Evolutionary conservation across 2,113 vertebrate genomes (phyloP).

Genomic region (Eonycteris spelaea): DNA sequence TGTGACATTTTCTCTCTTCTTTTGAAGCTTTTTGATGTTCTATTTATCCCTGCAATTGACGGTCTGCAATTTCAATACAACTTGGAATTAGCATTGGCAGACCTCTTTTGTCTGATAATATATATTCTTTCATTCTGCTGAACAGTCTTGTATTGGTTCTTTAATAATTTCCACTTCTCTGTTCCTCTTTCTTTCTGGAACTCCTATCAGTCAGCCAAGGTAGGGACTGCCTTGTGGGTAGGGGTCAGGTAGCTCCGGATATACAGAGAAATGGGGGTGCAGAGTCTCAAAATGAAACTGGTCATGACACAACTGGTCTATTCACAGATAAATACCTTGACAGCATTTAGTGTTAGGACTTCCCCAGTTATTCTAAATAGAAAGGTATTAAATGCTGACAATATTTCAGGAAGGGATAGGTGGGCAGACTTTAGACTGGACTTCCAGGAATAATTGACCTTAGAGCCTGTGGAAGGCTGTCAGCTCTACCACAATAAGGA

Average conservation of each 20-base stretch:
- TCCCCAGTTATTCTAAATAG: background rate
- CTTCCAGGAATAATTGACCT: background rate
- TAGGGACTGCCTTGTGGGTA: background rate
- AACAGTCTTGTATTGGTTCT: background rate
- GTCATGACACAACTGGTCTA: background rate
- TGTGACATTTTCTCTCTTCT: background rate
- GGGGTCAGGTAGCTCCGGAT: background rate
- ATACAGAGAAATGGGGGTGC: background rate
- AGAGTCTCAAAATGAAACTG: background rate
- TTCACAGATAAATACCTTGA: background rate
- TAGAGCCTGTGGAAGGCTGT: background rate
- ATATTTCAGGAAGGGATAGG: background rate
- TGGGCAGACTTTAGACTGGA: background rate
- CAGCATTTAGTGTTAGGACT: background rate
- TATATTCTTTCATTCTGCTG: background rate
- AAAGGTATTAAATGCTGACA: background rate
- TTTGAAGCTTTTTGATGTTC: background rate
- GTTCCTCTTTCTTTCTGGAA: background rate
- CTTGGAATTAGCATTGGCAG: background rate
- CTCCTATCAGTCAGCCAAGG: background rate
- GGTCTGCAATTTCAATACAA: background rate
- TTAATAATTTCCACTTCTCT: background rate
- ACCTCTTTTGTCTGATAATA: background rate
- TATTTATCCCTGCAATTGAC: background rate
- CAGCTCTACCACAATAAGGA: background rate